Conservation (phyloP, 2,797 vertebrate genomes). For the Scleropages formosus region DNA sequence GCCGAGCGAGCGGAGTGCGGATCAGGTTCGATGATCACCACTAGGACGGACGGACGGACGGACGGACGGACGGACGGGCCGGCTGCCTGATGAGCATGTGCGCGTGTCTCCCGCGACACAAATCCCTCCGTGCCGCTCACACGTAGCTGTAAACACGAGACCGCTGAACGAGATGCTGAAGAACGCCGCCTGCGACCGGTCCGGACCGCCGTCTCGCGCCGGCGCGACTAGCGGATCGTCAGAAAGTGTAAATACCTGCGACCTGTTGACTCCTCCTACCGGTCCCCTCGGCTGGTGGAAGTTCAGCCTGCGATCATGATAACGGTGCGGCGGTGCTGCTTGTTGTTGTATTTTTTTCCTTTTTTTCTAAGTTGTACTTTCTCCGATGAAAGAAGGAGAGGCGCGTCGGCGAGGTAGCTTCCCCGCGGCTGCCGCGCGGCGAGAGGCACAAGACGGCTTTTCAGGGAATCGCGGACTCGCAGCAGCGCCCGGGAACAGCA, state of each 20-base stretch:
- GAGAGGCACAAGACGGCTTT: constrained; percentile 38
- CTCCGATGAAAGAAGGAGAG: constrained; percentile 9
- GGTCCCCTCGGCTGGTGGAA: constrained; percentile 46
- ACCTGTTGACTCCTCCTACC: constrained; percentile 76
- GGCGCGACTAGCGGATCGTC: constrained; percentile 5
- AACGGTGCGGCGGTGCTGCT: constrained; percentile 45
- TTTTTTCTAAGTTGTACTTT: neutral
- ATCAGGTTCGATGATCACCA: too few species aligned
- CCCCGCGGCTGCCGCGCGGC: constrained; percentile 31
- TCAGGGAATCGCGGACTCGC: constrained; percentile 57
- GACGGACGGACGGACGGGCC: too few species aligned
- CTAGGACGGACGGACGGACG: too few species aligned
- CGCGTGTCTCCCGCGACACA: too few species aligned
- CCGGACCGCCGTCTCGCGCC: neutral
- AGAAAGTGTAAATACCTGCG: constrained; percentile 65
- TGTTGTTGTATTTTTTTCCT: constrained; percentile 45
- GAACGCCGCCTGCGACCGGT: too few species aligned
- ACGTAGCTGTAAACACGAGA: too few species aligned
- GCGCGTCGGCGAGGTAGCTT: constrained; percentile 18
- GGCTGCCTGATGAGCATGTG: too few species aligned
- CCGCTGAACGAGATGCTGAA: too few species aligned
- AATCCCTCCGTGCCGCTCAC: too few species aligned
- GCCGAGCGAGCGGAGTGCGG: too few species aligned
- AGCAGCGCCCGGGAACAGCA: constrained; percentile 45
- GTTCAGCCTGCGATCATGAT: constrained; percentile 52